Evolutionary conservation across 1,140 invertebrate species (phyloP), one percentile per base, ranked within the genome.

Genomic region (Metopolophium dirhodum): DNA sequence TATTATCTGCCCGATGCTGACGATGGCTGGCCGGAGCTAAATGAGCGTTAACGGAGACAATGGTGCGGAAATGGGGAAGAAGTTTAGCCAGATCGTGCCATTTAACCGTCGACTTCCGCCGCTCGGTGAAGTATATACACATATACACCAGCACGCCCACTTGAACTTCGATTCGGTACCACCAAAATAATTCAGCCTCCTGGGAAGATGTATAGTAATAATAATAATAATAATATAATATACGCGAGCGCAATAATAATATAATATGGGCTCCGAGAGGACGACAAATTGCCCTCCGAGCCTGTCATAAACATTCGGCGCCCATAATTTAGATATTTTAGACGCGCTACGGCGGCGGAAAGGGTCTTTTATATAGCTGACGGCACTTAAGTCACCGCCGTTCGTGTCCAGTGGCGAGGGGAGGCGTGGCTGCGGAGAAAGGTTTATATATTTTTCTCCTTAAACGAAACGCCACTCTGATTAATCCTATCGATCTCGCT

Each of bases 291-390:
- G 51, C 82, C 91, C 57, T 57, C 47, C 8, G 35, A 92, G 47
- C 8, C 82, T 93, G 91, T 93, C 91, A 93, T 93, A 93, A 93
- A 93, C 91, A 93, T 93, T 85, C 49, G 77, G 47, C 18, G 47
- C 77, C 35, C 91, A 57, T 93, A 92, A 92, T 92, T 92, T 92
- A 92, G 91, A 92, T 92, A 92, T 92, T 82, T 83, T 82, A 45
- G 89, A 90, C 37, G 37, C 37, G 23, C 57, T 61, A 61, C 57
- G 35, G 20, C 47, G 18, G 49, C 0, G 14, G 2, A 68, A 47
- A 93, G 77, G 91, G 91, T 93, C 68, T 85, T 51, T 83, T 54
- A 54, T 54, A 54, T 54, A 47, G 83, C 30, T n/a, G 20, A 91
- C 41, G 49, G 47, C 22, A 51, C 87, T 89, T 89, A 89, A 35